Evolutionary conservation across 1,140 invertebrate genomes (phyloP), one percentile per base, ranked within the genome.

Genomic region (Fopius arisanus): DNA sequence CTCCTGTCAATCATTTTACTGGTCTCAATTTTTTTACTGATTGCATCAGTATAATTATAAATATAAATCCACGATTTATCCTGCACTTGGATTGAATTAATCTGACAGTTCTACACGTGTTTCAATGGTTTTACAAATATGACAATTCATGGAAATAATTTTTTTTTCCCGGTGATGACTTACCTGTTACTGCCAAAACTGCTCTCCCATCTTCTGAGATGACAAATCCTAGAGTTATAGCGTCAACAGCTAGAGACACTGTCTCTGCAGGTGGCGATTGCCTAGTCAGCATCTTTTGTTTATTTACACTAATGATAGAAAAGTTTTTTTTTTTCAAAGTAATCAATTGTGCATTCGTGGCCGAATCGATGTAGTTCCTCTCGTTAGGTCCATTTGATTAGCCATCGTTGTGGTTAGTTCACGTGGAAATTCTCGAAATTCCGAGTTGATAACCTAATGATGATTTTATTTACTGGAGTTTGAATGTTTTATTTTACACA

Each of bases 171-270:
- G 14, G 7, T 54, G 43, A 5, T 3, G 0, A 51, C 70, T 77
- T 70, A 84, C 84, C 81, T 67, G 79, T 75, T 5, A 86, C 76
- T 69, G 81, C 79, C 6, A 86, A 48, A 3, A 86, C 67, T 0
- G 84, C 80, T 37, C 78, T 73, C 19, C 84, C 82, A 70, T 86
- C 83, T 7, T 86, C 82, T 0, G 82, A 78, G 9, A 84, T 78
- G 33, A 86, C 78, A 67, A 86, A 78, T 75, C 82, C 78, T 48
- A 86, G 74, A 6, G 82, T 77, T 40, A 84, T 26, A 23, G 78
- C 63, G 14, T 81, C 80, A 2, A 63, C 59, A 1, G 69, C 71
- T 0, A 77, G 23, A 29, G 80, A 68, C 6, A 73, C 31, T 3
- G 33, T 19, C 23, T 81, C 80, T 33, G 77, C 59, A 41, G 77